Base-by-base conservation (phyloP, 2,797 vertebrate species). In the Limnodromus scolopaceus region DNA sequence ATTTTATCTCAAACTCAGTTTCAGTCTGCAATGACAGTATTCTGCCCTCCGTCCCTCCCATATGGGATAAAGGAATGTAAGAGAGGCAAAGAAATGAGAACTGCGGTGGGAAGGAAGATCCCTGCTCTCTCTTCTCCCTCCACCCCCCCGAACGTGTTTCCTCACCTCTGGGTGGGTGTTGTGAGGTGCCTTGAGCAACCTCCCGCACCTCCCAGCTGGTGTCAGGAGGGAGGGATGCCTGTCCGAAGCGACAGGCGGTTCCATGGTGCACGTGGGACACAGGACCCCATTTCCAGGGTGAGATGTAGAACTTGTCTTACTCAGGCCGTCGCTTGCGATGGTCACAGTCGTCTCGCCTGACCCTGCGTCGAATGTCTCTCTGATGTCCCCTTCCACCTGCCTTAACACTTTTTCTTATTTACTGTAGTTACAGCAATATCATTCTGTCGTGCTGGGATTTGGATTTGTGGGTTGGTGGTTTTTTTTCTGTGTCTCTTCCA, bases 181-280 rank as follows among this genome's bases (percentile, higher is more conserved):
- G 0, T 0, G 1, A 91, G 36, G 32, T 74, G 46, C 36, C 68
- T 82, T 45, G 20, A 90, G 27, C 39, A 68, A 9, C 8, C 4
- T 55, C 36, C 49, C 1, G 10, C 34, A 32, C 17, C 9, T 72
- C 45, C 46, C 22, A 48, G 55, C n/a, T 1, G 0, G 27, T 32
- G 16, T 80, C 1, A 2, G 4, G 49, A 60, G 58, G 19, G 36
- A 25, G 58, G 19, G 36, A 25, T 10, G 2, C 25, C 19, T 78
- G 25, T 45, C 22, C 27, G 20, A 39, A 54, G 39, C 2, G 1
- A 36, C 5, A 4, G 20, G 30, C 2, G 3, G 8, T 38, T 79
- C 10, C 3, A 4, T 0, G 0, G 25, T 36, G 16, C 6, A 1
- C 1, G 0, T 48, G 32, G 13, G 17, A 13, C 4, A 0, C 3